A percentile compares a stretch with the other conserved stretches of the same genome.
Conservation (phyloP, 2,113 vertebrate genomes). For the Sander lucioperca region DNA sequence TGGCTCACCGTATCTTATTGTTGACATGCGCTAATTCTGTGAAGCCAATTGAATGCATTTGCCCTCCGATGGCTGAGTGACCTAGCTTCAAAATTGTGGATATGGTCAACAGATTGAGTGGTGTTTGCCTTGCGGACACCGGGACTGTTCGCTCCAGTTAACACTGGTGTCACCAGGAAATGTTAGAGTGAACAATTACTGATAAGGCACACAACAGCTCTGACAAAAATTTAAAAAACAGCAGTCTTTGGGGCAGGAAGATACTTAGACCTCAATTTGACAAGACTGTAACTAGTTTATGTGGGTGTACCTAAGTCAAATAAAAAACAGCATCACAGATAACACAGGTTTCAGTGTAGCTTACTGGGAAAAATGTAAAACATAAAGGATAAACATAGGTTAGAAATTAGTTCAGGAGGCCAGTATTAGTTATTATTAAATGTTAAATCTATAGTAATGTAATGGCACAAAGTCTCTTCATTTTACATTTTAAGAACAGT, state of each 20-base stretch:
- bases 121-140: slow-evolving; percentile 77
- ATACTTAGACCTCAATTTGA: not conserved
- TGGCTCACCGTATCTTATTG: slow-evolving; percentile 58
- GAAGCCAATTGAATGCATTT: slow-evolving; percentile 80
- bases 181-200: slow-evolving; percentile 80
- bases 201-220: slow-evolving; percentile 62
- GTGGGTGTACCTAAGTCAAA: not conserved
- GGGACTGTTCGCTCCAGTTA: slow-evolving; percentile 76
- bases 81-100: slow-evolving; percentile 68
- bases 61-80: slow-evolving; percentile 77
- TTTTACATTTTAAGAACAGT: slow-evolving; percentile 72
- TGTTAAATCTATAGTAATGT: slow-evolving; percentile 18
- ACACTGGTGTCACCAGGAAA: slow-evolving; percentile 79
- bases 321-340: not conserved
- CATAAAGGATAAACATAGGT: not conserved
- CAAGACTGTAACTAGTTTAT: not conserved
- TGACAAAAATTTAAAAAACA: slow-evolving; percentile 9
- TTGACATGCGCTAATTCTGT: slow-evolving; percentile 82
- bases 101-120: slow-evolving; percentile 78
- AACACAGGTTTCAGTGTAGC: not conserved
- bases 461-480: slow-evolving; percentile 50
- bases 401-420: slow-evolving; percentile 8
- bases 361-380: not conserved
- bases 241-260: not conserved
- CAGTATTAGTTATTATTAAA: slow-evolving; percentile 1